Evolutionary conservation across 2,888 invertebrate species (phyloP).

Genomic region (Cantharis nigra): DNA sequence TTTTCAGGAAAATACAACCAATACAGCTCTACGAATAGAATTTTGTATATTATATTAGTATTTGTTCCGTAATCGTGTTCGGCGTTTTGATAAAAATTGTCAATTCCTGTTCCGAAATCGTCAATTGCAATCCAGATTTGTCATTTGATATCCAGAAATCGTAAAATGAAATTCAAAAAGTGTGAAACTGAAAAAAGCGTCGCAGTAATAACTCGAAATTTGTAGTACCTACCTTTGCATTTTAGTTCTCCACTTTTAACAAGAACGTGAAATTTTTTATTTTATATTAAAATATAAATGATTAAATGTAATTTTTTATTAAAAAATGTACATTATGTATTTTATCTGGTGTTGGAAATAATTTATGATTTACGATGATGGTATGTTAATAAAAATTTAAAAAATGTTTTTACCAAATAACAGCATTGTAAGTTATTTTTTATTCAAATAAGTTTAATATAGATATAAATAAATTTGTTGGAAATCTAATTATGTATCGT

Average conservation of each 20-base stretch:
- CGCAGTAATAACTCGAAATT: neutral
- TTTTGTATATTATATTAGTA: too few relatives aligned
- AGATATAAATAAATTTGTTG: neutral
- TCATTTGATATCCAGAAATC: too few relatives aligned
- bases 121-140: too few relatives aligned
- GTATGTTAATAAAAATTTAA: neutral
- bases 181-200: too few relatives aligned
- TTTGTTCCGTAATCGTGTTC: too few relatives aligned
- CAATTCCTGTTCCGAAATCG: too few relatives aligned
- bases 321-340: neutral
- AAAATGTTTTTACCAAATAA: neutral
- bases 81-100: too few relatives aligned
- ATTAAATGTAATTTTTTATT: neutral
- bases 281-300: neutral
- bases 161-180: too few relatives aligned
- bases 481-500: neutral
- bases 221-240: neutral
- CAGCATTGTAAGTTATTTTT: neutral
- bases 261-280: neutral
- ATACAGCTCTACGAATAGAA: too few relatives aligned
- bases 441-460: neutral
- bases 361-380: neutral
- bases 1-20: too few relatives aligned
- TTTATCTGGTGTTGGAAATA: neutral
- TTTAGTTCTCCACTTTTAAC: neutral